Percentiles rank a stretch among this genome's conserved stretches.
Evolutionary conservation across 2,113 vertebrate genomes (phyloP).

Genomic region (Pteruthius melanotis): DNA sequence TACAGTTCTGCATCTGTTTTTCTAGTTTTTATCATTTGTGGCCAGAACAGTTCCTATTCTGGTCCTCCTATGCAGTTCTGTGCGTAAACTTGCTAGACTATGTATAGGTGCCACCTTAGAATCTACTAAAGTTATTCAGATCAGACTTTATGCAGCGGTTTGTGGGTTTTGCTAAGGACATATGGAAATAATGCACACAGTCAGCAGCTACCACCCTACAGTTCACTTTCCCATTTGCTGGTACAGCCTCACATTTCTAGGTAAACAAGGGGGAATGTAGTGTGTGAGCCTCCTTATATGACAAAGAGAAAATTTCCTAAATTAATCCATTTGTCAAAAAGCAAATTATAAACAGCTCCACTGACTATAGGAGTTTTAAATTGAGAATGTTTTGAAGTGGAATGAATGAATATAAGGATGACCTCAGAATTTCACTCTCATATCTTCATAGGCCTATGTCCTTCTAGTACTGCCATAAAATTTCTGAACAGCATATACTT

Average conservation of each 20-base stretch:
- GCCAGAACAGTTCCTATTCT: neutral
- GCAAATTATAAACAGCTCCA: rapidly evolving
- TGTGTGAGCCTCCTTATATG: neutral
- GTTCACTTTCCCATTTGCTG: neutral
- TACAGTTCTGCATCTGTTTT: neutral
- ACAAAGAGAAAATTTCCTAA: neutral
- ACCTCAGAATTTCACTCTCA: neutral
- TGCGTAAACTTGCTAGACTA: neutral
- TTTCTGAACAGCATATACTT: neutral
- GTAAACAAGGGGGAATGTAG: neutral
- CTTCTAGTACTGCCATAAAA: neutral
- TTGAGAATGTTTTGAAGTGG: neutral
- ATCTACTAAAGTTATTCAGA: neutral
- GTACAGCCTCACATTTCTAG: neutral
- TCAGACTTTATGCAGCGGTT: neutral
- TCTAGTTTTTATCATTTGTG: neutral
- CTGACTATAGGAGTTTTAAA: neutral
- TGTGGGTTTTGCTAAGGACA: neutral
- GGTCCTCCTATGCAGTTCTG: neutral
- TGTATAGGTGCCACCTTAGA: neutral
- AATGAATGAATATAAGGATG: neutral
- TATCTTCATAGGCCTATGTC: neutral
- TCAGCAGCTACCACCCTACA: neutral
- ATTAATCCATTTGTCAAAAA: neutral
- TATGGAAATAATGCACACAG: neutral